Evolutionary conservation across 2,888 invertebrate species (phyloP), one percentile per base, ranked within the genome.

Genomic region (Lissocephala sabroskyi): DNA sequence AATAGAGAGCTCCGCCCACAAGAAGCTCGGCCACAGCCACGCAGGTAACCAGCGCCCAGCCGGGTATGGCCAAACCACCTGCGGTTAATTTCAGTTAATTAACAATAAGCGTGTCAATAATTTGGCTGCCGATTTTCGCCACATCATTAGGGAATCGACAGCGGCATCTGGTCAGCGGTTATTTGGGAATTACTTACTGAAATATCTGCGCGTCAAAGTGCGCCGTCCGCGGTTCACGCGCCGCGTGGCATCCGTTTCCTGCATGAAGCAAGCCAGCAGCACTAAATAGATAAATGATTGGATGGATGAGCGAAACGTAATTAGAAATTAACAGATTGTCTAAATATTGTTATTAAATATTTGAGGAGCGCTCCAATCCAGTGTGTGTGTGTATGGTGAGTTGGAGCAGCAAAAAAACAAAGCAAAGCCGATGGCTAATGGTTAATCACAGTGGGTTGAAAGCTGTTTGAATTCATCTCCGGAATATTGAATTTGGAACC

Each of bases 221-320:
- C 91, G 90, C 58, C 94, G 87, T 45, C 94, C 94, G 71, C 91
- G 87, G 33, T 94, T 86, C 74, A 94, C 92, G 82, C 91, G 93
- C 70, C 94, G 87, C 73, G 93, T 88, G 9, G 89, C 93, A 82
- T 94, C 93, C 17, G 88, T 88, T 85, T 92, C 91, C 74, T 89
- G 89, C 61, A 90, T 86, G 39, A 91, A 86, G 28, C 90, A 87
- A 53, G 91, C 88, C 71, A 92, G 80, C 49, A 93, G 85, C 74
- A 91, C 91, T 91, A 51, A 17, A 1, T 30, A 37, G 39, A 47
- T 11, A 33, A 35, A 35, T 32, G 30, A 32, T 32, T n/a, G n/a
- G n/a, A n/a, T n/a, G n/a, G n/a, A n/a, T n/a, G n/a, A n/a, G n/a
- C n/a, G n/a, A n/a, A n/a, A n/a, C n/a, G n/a, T n/a, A n/a, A n/a